Base-by-base conservation (phyloP, 2,888 invertebrate species). In the Aphodius sticticus region DNA sequence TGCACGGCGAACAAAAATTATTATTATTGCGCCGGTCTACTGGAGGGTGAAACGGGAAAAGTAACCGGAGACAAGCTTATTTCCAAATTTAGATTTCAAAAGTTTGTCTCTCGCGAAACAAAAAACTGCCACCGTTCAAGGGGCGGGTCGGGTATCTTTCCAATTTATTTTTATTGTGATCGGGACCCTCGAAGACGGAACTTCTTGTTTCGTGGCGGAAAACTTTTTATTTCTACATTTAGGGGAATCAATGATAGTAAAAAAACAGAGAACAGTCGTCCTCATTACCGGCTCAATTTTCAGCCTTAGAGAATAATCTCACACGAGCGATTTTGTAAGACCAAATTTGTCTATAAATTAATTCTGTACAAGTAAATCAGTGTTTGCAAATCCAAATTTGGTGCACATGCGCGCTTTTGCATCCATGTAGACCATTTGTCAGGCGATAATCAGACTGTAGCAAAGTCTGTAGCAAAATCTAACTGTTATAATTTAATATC, bases 111-210 rank as follows among this genome's bases (percentile, higher is more conserved):
- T 53, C 53, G 53, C 53, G 53, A 53, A 53, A 12, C 53, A 53
- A 53, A 53, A 53, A 53, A 53, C 53, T 53, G 53, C 9, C 53
- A 53, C 53, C 53, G 53, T 53, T 53, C 53, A 53, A 53, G 53
- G 53, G 53, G 53, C 53, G 53, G 53, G 53, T 53, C 53, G 53
- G 53, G 53, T 53, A 53, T 53, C 53, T 53, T 53, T 53, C 53
- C 53, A 53, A 53, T 53, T 53, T 53, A 53, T 53, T 53, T 53
- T 53, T 53, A 53, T 53, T 53, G 53, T 53, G 53, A 53, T 53
- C 53, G 53, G 12, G 53, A 53, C 53, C 53, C 53, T 53, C 53
- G 53, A 53, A 53, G 53, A 53, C 53, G 53, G 53, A 53, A 53
- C 53, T 53, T 53, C 53, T 53, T 53, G 53, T 53, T 53, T 53